Base-by-base conservation (phyloP, 2,888 invertebrate genomes). In the Rhagium mordax region DNA sequence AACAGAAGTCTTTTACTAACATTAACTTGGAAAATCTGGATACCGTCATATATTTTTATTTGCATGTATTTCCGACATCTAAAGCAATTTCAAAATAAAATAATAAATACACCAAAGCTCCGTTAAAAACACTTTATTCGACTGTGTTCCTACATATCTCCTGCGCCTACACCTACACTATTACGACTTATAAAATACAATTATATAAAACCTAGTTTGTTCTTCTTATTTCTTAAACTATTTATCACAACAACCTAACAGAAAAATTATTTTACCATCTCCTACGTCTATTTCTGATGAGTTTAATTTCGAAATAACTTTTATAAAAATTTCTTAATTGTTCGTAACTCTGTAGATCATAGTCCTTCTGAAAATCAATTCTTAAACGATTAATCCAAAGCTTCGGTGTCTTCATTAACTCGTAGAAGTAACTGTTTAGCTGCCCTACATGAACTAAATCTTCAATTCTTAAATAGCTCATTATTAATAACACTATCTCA, bases 401-500 rank as follows among this genome's bases (percentile, higher is more conserved):
- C 41, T 55, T 60, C 8, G 66, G 74, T 53, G 81, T 79, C 53
- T 79, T 71, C 57, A 73, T 75, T 27, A 86, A 73, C 51, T 77
- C 41, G 16, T 76, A 57, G 64, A 86, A 85, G 68, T 79, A 79
- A 8, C 69, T 79, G 59, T 78, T 84, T n/a, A 83, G 83, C 57
- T 78, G 69, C 21, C 83, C 79, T 1, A 86, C 78, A 41, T 59
- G 76, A 10, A 70, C 55, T 10, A 85, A 68, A 64, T 79, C 81
- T 29, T n/a, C 62, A 7, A 74, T 20, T 72, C 70, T 62, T 16
- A 88, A 77, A 71, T 81, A 81, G 59, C 70, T 70, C 48, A 85
- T 70, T 29, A 89, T 86, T 41, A 82, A 68, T 0, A 82, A 29
- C 68, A 84, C 81, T 5, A 89, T 72, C 81, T 89, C 89, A 0